Base-by-base conservation (phyloP, 2,797 vertebrate species). In the Lagorchestes hirsutus region DNA sequence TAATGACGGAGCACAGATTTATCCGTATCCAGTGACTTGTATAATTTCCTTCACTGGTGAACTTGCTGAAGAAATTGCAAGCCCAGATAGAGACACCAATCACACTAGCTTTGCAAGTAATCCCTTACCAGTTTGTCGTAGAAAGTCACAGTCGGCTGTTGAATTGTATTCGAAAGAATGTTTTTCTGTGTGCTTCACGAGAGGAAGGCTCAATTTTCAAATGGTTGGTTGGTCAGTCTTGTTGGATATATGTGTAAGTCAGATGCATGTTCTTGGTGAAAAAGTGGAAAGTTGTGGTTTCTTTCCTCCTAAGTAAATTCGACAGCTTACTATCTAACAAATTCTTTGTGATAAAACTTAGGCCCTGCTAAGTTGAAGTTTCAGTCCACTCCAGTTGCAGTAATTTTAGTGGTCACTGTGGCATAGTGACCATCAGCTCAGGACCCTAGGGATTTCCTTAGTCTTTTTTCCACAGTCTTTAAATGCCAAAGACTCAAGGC, bases 131-230 rank as follows among this genome's bases (percentile, higher is more conserved):
- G 24, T 90, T 95, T 87, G 55, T 28, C n/a, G 1, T 13, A 4
- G 28, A 90, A 95, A 92, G 92, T 29, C 91, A 11, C n/a, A 12
- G 55, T 34, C 50, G 62, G 27, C 96, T 95, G 91, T 54, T 55
- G 62, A 97, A 59, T 1, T 24, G 18, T 92, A 91, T 16, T 82
- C 28, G 29, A 93, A 92, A 56, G 54, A 57, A 50, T 93, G 50
- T 54, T 82, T 29, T 14, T 54, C 59, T 22, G 34, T 92, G 0
- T 74, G 52, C 93, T 93, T 93, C 27, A 14, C 54, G 55, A 94
- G 34, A 34, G 95, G 31, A 82, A 90, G 22, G 56, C 55, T 93
- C 22, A 46, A 74, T 46, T 90, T 94, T 55, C 62, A 93, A 54
- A 16, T 52, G 54, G 27, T 6, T 5, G 52, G 56, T 10, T 90